These are phyloP conservation scores for Lasioglossum calceatum DNA, from an alignment of 2,888 invertebrate species.

Conservation along the genomic window DNA sequence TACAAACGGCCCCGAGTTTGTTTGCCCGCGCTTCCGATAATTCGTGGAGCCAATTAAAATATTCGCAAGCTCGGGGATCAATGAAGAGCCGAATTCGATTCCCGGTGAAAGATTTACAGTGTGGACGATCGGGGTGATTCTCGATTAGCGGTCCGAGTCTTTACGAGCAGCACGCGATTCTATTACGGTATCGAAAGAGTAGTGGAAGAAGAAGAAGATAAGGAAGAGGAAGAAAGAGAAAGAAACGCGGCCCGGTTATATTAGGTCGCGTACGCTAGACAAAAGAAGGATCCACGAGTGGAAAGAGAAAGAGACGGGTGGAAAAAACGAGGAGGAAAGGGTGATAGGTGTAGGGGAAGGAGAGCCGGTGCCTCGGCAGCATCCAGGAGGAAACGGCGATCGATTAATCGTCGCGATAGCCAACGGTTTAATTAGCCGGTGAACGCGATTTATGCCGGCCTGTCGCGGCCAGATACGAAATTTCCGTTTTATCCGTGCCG, in stretches of 20 bases:
- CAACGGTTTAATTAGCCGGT: constrained; percentile 79
- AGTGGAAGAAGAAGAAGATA: not conserved
- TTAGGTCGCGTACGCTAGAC: constrained; percentile 19
- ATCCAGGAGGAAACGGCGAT: constrained; percentile 72
- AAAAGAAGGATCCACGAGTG: not conserved
- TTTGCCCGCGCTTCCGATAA: not conserved
- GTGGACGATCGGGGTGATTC: constrained; percentile 7
- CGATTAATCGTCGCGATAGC: constrained; percentile 80
- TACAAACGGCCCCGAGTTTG: not conserved
- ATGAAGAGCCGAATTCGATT: not conserved
- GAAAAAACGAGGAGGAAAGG: constrained; percentile 22
- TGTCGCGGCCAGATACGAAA: constrained; percentile 68
- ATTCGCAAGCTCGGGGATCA: not conserved
- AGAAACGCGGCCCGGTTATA: constrained; percentile 15
- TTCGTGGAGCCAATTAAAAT: not conserved
- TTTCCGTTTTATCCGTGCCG: constrained; percentile 63
- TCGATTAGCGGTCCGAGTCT: constrained; percentile 29
- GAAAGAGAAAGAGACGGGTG: not conserved
- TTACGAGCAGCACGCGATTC: constrained; percentile 25
- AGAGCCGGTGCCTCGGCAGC: constrained; percentile 55
- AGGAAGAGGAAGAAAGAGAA: not conserved
- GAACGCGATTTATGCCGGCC: constrained; percentile 71
- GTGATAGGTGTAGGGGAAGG: constrained; percentile 34
- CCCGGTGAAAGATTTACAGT: constrained; percentile 15
- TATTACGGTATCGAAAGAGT: constrained; percentile 13